Evolutionary conservation across 2,797 vertebrate genomes (phyloP).

Genomic region (Cyprinodon diabolis): DNA sequence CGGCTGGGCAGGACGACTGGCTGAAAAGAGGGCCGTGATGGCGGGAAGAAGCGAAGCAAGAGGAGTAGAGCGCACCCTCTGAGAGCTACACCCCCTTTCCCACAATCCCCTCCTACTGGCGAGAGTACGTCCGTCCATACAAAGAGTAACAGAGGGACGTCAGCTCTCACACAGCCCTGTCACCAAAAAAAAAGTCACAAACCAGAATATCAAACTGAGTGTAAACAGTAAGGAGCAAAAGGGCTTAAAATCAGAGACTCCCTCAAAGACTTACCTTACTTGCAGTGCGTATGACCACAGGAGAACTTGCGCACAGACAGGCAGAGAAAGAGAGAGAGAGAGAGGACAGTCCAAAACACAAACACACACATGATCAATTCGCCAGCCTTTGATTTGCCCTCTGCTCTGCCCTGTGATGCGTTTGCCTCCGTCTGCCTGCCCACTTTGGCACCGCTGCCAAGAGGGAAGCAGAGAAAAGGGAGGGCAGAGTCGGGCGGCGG

Average conservation of each 20-base stretch:
- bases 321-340: slow-evolving; percentile 15
- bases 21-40: slow-evolving; percentile 80
- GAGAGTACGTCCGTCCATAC: slow-evolving; percentile 74
- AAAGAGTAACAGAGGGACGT: slow-evolving; percentile 78
- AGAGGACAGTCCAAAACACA: slow-evolving; percentile 64
- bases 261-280: slow-evolving; percentile 30
- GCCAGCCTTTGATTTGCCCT: slow-evolving; percentile 79
- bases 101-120: slow-evolving; percentile 81
- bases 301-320: slow-evolving; percentile 23
- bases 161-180: slow-evolving; percentile 65
- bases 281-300: slow-evolving; percentile 41
- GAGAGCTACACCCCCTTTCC: slow-evolving; percentile 77
- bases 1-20: slow-evolving; percentile 71
- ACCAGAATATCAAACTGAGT: slow-evolving; percentile 50
- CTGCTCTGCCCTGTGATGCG: slow-evolving; percentile 76
- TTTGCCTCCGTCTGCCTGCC: slow-evolving; percentile 80
- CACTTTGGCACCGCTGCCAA: slow-evolving; percentile 84
- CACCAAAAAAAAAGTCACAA: slow-evolving; percentile 48
- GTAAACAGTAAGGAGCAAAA: slow-evolving; percentile 43
- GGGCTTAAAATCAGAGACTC: slow-evolving; percentile 35
- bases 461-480: slow-evolving; percentile 70
- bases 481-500: slow-evolving; percentile 38
- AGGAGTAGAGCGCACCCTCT: slow-evolving; percentile 80
- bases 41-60: slow-evolving; percentile 79
- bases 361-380: slow-evolving; percentile 70